Conservation (phyloP, 1,140 invertebrate genomes). For the Lasaia peninsularis region DNA sequence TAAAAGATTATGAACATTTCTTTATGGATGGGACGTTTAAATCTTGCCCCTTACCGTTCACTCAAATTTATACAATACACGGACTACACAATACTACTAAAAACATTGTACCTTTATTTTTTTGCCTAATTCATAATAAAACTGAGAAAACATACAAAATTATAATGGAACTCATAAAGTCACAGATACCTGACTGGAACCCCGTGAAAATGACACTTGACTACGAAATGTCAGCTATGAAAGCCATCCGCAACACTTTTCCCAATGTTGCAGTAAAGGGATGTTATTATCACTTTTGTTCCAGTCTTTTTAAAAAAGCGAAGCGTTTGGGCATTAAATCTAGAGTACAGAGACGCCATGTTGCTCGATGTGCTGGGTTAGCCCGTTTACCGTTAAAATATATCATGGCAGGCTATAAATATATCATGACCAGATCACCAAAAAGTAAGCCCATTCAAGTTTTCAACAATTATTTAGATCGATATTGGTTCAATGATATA, state of each 20-base stretch:
- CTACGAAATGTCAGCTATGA: neutral
- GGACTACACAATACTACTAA: constrained; percentile 11
- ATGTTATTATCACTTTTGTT: neutral
- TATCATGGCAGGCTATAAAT: neutral
- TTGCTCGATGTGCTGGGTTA: neutral
- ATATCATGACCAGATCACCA: neutral
- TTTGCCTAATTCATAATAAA: neutral
- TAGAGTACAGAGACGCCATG: neutral
- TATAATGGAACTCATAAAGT: neutral
- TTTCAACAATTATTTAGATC: neutral
- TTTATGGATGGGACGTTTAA: constrained; percentile 12
- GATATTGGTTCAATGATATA: neutral
- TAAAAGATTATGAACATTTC: constrained; percentile 9
- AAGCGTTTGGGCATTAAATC: neutral
- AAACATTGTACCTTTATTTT: constrained; percentile 9
- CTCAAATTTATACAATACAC: constrained; percentile 11
- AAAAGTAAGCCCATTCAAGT: neutral
- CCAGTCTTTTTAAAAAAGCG: neutral
- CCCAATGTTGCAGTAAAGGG: neutral
- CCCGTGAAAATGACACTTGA: neutral
- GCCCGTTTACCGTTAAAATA: neutral
- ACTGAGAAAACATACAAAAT: neutral
- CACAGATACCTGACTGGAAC: neutral
- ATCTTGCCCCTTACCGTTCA: constrained; percentile 5
- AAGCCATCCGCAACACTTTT: neutral